Percentiles rank a stretch among this genome's conserved stretches.
These are phyloP conservation scores for Ochotona princeps DNA, from an alignment of 2,113 vertebrate species.

Conservation along the genomic window DNA sequence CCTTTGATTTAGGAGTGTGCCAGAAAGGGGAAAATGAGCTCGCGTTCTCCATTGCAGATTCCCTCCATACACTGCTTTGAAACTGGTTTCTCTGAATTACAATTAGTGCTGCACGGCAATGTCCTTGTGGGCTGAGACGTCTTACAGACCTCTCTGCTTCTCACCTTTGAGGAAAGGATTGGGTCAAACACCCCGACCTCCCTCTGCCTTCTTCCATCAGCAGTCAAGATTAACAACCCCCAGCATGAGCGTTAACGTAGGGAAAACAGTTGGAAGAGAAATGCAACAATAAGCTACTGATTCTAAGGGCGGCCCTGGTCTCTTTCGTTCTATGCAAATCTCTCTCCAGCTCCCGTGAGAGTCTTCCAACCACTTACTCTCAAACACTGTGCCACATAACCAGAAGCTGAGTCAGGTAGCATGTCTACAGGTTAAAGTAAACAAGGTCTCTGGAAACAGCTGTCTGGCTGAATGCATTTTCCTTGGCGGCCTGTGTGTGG, in stretches of 20 bases:
- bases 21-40: not conserved
- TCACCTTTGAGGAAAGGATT: not conserved
- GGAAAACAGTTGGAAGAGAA: not conserved
- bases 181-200: not conserved
- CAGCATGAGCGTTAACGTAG: not conserved
- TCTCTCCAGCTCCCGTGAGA: not conserved
- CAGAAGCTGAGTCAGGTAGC: not conserved
- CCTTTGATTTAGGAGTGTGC: not conserved
- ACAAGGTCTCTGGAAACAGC: constrained; percentile 70
- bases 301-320: not conserved
- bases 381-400: not conserved
- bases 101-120: not conserved
- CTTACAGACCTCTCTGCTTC: not conserved
- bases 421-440: constrained; percentile 38
- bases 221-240: constrained; percentile 47
- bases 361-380: constrained; percentile 35
- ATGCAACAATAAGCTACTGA: constrained; percentile 2
- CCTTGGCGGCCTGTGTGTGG: constrained; percentile 30
- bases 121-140: not conserved
- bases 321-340: not conserved
- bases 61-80: not conserved
- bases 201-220: constrained; percentile 21
- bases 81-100: not conserved
- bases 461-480: constrained; percentile 46
- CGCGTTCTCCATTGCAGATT: not conserved